Conservation (phyloP, 2,888 invertebrate genomes). For the Volucella inanis region DNA sequence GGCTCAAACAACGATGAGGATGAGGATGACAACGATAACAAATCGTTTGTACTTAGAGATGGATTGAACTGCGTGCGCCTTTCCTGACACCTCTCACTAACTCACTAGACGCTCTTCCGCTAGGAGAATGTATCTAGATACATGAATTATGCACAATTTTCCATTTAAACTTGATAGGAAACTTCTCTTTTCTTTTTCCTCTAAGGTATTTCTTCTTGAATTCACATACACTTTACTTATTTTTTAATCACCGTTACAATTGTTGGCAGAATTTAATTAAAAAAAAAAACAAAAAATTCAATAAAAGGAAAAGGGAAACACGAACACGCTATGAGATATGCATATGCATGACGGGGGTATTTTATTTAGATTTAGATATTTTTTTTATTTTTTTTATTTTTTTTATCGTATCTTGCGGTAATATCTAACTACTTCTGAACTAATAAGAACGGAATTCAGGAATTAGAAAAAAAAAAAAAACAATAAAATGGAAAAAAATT, state of each 20-base stretch:
- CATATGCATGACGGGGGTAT: background rate
- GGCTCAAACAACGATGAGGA: conserved; percentile 24
- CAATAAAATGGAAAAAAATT: conserved; percentile 6
- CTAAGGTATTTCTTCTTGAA: background rate
- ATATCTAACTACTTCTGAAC: conserved; percentile 6
- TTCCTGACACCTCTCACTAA: conserved; percentile 41
- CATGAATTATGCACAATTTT: conserved; percentile 70
- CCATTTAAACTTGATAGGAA: conserved; percentile 50
- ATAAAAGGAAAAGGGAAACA: conserved; percentile 19
- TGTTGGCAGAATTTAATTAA: conserved; percentile 8
- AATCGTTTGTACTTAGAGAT: conserved; percentile 65
- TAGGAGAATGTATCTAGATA: conserved; percentile 64
- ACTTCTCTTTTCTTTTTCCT: background rate
- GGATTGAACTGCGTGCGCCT: conserved; percentile 63
- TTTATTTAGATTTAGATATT: conserved; percentile 5
- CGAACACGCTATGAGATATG: conserved; percentile 18
- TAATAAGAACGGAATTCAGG: conserved; percentile 39
- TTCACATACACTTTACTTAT: conserved; percentile 12
- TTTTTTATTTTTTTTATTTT: conserved; percentile 6
- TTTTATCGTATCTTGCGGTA: conserved; percentile 34
- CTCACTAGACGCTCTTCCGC: conserved; percentile 38
- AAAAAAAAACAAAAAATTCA: conserved; percentile 8
- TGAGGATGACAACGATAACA: conserved; percentile 60
- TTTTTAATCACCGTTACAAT: background rate
- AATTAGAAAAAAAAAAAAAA: conserved; percentile 25